A percentile compares a stretch with the other conserved stretches of the same genome.
Evolutionary conservation across 1,140 invertebrate genomes (phyloP).

Genomic region (Aplysia californica): DNA sequence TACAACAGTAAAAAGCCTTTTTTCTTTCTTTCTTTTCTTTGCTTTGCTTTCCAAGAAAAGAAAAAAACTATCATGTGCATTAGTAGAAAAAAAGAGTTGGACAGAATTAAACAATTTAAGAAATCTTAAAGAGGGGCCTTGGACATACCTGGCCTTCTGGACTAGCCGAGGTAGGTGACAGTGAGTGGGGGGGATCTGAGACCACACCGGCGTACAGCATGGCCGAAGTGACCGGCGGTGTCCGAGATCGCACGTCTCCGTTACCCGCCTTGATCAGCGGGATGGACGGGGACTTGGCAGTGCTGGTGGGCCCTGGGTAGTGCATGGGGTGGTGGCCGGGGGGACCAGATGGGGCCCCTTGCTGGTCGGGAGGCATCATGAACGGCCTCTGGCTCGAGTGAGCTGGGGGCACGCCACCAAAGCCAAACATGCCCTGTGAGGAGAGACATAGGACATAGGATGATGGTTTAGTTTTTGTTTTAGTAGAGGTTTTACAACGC

Average conservation of each 20-base stretch:
- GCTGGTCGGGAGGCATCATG: not conserved
- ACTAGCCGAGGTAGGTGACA: conserved; percentile 42
- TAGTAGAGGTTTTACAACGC: too few relatives aligned
- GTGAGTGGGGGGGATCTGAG: conserved; percentile 34
- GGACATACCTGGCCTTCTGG: conserved; percentile 47
- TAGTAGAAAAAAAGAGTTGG: too few relatives aligned
- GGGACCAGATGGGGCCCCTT: not conserved
- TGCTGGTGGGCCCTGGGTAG: not conserved
- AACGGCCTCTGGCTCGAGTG: conserved; percentile 7
- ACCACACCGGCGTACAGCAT: conserved; percentile 40
- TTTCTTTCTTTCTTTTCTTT: too few relatives aligned
- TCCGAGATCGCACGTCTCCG: conserved; percentile 31
- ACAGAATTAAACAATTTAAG: too few relatives aligned
- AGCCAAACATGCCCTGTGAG: conserved; percentile 7
- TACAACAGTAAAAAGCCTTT: too few relatives aligned
- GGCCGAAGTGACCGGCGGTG: conserved; percentile 31
- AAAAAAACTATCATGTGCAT: too few relatives aligned
- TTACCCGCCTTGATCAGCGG: too few relatives aligned
- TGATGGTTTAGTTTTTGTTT: too few relatives aligned
- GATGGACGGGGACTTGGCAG: conserved; percentile 11
- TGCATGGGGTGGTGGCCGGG: conserved; percentile 5
- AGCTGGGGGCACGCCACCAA: conserved; percentile 8
- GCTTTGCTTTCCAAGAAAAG: too few relatives aligned
- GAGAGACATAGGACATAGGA: too few relatives aligned
- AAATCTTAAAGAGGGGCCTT: too few relatives aligned